Evolutionary conservation across 2,888 invertebrate species (phyloP).

Genomic region (Heteromurus nitidus): DNA sequence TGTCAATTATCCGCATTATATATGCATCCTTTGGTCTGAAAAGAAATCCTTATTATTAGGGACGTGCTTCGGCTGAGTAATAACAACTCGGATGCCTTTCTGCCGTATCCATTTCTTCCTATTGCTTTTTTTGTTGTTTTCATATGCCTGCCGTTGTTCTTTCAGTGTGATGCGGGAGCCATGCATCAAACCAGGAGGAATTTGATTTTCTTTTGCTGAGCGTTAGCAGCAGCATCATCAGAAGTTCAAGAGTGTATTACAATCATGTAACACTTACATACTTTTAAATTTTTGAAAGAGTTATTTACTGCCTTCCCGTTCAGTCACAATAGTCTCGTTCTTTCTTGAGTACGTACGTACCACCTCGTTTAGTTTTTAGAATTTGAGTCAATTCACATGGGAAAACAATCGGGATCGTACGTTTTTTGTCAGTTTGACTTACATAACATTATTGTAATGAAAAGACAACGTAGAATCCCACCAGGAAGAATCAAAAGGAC

Average conservation of each 20-base stretch:
- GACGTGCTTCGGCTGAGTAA: constrained; percentile 62
- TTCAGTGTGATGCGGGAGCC: constrained; percentile 27
- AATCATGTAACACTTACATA: constrained; percentile 55
- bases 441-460: neutral
- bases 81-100: constrained; percentile 25
- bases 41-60: constrained; percentile 63
- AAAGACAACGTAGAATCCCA: neutral
- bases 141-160: constrained; percentile 8
- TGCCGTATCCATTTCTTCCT: neutral
- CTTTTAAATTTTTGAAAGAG: constrained; percentile 33
- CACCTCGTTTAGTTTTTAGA: constrained; percentile 17
- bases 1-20: constrained; percentile 66
- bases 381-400: constrained; percentile 20
- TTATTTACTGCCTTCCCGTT: constrained; percentile 39
- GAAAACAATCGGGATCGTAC: constrained; percentile 1
- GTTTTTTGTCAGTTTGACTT: neutral
- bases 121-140: neutral
- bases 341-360: constrained; percentile 5
- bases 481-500: neutral
- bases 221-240: neutral
- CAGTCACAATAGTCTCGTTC: constrained; percentile 18
- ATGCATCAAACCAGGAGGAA: neutral
- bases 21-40: constrained; percentile 64
- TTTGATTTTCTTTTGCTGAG: no score
- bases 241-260: no score